These are phyloP conservation scores for Emydura subglobosa DNA, from an alignment of 2,113 vertebrate genomes.

Conservation along the genomic window DNA sequence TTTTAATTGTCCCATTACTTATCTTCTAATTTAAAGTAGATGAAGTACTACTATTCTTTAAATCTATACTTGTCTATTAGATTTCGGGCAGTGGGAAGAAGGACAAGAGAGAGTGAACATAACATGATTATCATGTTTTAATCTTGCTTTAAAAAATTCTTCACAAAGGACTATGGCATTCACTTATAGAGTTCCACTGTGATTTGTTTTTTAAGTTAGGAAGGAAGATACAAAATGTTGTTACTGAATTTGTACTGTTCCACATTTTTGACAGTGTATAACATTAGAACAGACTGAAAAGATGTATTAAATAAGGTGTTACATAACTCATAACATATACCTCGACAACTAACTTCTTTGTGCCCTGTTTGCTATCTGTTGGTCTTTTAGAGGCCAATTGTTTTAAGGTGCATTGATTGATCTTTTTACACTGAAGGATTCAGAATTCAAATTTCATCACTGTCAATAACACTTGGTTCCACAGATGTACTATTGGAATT, in stretches of 20 bases:
- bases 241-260: background rate
- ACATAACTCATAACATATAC: background rate
- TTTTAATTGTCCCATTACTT: background rate
- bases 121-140: background rate
- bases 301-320: slow-evolving; percentile 7
- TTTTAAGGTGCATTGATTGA: slow-evolving; percentile 47
- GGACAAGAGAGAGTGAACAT: background rate
- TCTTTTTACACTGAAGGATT: slow-evolving; percentile 46
- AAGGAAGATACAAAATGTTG: background rate
- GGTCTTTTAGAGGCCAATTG: slow-evolving; percentile 37
- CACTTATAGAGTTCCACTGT: background rate
- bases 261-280: background rate
- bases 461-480: slow-evolving; percentile 50
- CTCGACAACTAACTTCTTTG: slow-evolving; percentile 50
- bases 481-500: background rate
- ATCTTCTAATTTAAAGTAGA: slow-evolving; percentile 14
- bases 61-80: background rate
- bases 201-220: background rate
- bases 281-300: slow-evolving; percentile 16
- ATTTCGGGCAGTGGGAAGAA: background rate
- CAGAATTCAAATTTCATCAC: slow-evolving; percentile 59
- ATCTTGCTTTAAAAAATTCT: background rate
- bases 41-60: background rate
- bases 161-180: background rate
- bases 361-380: slow-evolving; percentile 7